Evolutionary conservation across 2,888 invertebrate species (phyloP).

Genomic region (Kuschelorhynchus macadamiae): DNA sequence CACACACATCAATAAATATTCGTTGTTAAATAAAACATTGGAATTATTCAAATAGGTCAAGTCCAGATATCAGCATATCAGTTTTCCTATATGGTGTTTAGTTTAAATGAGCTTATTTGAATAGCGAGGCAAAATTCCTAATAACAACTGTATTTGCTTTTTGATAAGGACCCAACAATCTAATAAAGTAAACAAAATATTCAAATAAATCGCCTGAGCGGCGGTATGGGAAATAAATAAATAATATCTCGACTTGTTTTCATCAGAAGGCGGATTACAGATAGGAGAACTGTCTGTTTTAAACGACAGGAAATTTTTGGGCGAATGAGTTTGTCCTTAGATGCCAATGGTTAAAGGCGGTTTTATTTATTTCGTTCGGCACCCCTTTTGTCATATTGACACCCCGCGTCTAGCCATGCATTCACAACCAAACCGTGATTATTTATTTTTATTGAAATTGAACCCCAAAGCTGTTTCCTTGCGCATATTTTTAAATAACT

Average conservation of each 20-base stretch:
- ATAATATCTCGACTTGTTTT: background rate
- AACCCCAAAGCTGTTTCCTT: slow-evolving; percentile 16
- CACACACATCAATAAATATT: too few relatives aligned
- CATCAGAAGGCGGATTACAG: too few relatives aligned
- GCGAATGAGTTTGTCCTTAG: slow-evolving; percentile 21
- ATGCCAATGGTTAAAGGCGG: slow-evolving; percentile 29
- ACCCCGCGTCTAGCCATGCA: slow-evolving; percentile 22
- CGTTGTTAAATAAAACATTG: too few relatives aligned
- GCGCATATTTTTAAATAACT: slow-evolving; percentile 41
- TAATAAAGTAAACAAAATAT: background rate
- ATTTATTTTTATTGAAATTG: slow-evolving; percentile 46
- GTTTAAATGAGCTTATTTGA: slow-evolving; percentile 12
- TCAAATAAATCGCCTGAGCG: too few relatives aligned
- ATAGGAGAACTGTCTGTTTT: too few relatives aligned
- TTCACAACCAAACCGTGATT: slow-evolving; percentile 32
- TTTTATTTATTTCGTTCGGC: slow-evolving; percentile 26
- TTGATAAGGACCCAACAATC: background rate
- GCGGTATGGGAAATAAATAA: too few relatives aligned
- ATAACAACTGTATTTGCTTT: background rate
- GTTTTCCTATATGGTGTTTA: too few relatives aligned
- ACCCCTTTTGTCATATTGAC: slow-evolving; percentile 31
- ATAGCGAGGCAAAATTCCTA: background rate
- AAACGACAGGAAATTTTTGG: slow-evolving; percentile 13
- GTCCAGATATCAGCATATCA: too few relatives aligned
- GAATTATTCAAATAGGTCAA: too few relatives aligned